Evolutionary conservation across 2,113 vertebrate species (phyloP).

Genomic region (Uropsilus gracilis): DNA sequence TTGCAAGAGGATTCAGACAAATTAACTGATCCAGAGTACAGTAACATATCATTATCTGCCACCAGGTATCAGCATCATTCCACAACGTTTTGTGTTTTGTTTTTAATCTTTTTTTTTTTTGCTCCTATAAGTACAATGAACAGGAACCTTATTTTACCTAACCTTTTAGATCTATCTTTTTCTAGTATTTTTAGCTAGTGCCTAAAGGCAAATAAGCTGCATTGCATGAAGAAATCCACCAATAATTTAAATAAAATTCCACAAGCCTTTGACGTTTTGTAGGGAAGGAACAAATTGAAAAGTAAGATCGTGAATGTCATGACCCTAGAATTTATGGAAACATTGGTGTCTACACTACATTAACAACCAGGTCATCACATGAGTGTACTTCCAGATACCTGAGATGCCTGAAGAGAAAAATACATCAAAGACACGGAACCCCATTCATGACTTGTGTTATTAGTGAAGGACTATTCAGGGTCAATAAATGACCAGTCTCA

Average conservation of each 20-base stretch:
- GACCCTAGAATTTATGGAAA: neutral
- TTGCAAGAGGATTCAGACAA: conserved; percentile 56
- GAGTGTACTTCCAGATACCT: neutral
- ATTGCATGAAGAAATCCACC: neutral
- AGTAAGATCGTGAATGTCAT: neutral
- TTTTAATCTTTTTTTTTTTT: neutral
- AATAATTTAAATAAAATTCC: neutral
- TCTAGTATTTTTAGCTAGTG: neutral
- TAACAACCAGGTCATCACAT: neutral
- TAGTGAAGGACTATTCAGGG: neutral
- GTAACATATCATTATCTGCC: conserved; percentile 39
- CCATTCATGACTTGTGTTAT: neutral
- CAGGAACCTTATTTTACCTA: neutral
- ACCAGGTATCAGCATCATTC: conserved; percentile 9
- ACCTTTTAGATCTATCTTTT: neutral
- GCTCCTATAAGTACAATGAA: neutral
- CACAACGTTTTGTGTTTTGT: neutral
- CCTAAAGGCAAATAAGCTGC: neutral
- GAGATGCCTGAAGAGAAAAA: neutral
- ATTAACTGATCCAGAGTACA: conserved; percentile 53
- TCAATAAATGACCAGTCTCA: neutral
- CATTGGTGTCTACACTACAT: neutral
- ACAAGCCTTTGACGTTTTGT: neutral
- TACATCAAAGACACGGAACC: neutral
- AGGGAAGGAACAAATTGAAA: neutral